Conservation (phyloP, 92 coral and sea anemone genomes). For the Actinostola sp. region DNA sequence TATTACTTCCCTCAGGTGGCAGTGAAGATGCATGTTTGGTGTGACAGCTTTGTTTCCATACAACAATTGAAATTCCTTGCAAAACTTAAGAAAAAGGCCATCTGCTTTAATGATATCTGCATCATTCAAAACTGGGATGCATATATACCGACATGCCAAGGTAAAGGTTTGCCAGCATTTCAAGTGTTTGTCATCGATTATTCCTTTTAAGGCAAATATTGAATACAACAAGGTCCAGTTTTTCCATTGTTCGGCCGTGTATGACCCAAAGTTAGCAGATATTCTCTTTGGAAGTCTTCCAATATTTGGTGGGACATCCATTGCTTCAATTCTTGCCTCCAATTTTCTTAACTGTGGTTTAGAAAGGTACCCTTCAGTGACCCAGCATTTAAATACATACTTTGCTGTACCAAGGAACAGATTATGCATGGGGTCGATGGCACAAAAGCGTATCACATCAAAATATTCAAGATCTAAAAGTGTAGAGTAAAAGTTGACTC, state of each 20-base stretch:
- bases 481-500: conserved; percentile 42
- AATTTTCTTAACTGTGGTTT: conserved; percentile 4
- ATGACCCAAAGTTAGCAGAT: conserved; percentile 50
- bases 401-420: conserved; percentile 68
- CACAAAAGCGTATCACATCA: conserved; percentile 59
- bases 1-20: conserved; percentile 61
- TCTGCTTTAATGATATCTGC: conserved; percentile 43
- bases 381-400: conserved; percentile 57
- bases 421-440: conserved; percentile 73
- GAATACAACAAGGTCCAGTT: conserved; percentile 62
- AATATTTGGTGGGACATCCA: conserved; percentile 48
- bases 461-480: conserved; percentile 63
- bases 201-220: conserved; percentile 18
- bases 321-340: conserved; percentile 18
- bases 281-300: conserved; percentile 61
- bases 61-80: conserved; percentile 46
- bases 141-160: conserved; percentile 54
- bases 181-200: conserved; percentile 44
- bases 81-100: conserved; percentile 52
- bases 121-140: conserved; percentile 30
- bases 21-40: conserved; percentile 73
- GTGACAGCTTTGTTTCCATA: conserved; percentile 58
- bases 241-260: conserved; percentile 68
- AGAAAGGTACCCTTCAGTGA: conserved; percentile 28
- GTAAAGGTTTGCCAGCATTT: conserved; percentile 62